Conservation (phyloP, 1,140 invertebrate genomes). For the Cotesia typhae region DNA sequence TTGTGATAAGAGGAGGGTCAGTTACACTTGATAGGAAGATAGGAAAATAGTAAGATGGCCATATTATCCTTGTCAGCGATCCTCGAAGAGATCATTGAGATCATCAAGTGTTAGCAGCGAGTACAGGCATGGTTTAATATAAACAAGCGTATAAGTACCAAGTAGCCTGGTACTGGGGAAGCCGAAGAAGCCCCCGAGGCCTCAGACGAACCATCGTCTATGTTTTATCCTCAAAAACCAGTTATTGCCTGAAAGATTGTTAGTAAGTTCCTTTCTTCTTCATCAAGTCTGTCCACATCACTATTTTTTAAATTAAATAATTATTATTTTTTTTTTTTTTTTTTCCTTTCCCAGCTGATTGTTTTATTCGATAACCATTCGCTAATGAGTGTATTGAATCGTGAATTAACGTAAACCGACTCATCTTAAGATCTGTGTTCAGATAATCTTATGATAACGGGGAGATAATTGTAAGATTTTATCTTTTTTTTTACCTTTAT, state of each 20-base stretch:
- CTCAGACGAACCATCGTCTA: slow-evolving; percentile 17
- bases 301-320: neutral
- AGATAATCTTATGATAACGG: slow-evolving; percentile 24
- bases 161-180: neutral
- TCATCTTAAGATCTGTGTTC: slow-evolving; percentile 14
- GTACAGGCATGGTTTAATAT: neutral
- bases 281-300: neutral
- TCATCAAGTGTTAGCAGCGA: neutral
- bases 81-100: slow-evolving; percentile 5
- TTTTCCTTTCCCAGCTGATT: slow-evolving; percentile 3
- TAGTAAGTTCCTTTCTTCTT: slow-evolving; percentile 12
- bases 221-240: slow-evolving; percentile 31
- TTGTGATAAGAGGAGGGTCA: neutral
- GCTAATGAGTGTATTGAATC: slow-evolving; percentile 33
- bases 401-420: slow-evolving; percentile 15
- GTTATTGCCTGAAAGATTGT: slow-evolving; percentile 37
- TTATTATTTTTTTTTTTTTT: too few relatives aligned
- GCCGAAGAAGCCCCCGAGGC: slow-evolving; percentile 17
- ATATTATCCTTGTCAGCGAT: slow-evolving; percentile 24
- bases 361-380: slow-evolving; percentile 29
- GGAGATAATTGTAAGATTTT: slow-evolving; percentile 12
- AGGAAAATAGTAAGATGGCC: neutral
- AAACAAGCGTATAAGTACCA: too few relatives aligned
- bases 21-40: slow-evolving; percentile 21
- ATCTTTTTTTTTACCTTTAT: neutral